Evolutionary conservation across 2,113 vertebrate species (phyloP).

Genomic region (Oncorhynchus keta): DNA sequence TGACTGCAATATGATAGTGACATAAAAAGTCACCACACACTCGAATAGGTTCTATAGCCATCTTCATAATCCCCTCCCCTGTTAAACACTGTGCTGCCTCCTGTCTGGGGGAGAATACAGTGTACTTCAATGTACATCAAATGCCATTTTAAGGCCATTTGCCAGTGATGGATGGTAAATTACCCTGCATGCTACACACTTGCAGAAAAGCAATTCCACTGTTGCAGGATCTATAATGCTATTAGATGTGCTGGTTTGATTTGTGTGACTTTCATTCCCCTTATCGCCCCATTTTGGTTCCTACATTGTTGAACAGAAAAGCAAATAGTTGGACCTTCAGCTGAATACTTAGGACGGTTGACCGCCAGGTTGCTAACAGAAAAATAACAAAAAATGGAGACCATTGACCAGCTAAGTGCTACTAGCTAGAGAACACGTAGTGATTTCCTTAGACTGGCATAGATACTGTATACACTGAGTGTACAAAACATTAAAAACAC

Average conservation of each 20-base stretch:
- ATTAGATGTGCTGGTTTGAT: conserved; percentile 35
- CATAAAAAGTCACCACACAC: not conserved
- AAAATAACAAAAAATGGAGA: not conserved
- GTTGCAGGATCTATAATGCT: conserved; percentile 28
- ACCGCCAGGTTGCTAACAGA: not conserved
- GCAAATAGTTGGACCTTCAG: not conserved
- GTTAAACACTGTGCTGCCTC: conserved; percentile 28
- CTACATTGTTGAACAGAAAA: conserved; percentile 4
- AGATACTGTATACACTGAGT: not conserved
- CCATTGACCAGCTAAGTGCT: not conserved
- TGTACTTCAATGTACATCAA: conserved; percentile 45
- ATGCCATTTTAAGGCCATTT: conserved; percentile 51
- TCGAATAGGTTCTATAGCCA: conserved; percentile 11
- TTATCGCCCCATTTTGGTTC: not conserved
- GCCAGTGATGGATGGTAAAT: conserved; percentile 54
- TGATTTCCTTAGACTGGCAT: not conserved
- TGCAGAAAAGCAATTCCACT: conserved; percentile 29
- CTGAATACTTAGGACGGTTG: not conserved
- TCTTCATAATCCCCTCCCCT: conserved; percentile 16
- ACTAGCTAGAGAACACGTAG: not conserved
- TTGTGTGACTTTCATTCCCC: conserved; percentile 6
- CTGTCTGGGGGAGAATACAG: conserved; percentile 53
- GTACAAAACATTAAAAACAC: no score
- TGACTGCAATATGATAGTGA: no score
- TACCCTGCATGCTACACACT: conserved; percentile 47